Evolutionary conservation across 2,888 invertebrate genomes (phyloP), one percentile per base, ranked within the genome.

Genomic region (Macrophya alboannulata): DNA sequence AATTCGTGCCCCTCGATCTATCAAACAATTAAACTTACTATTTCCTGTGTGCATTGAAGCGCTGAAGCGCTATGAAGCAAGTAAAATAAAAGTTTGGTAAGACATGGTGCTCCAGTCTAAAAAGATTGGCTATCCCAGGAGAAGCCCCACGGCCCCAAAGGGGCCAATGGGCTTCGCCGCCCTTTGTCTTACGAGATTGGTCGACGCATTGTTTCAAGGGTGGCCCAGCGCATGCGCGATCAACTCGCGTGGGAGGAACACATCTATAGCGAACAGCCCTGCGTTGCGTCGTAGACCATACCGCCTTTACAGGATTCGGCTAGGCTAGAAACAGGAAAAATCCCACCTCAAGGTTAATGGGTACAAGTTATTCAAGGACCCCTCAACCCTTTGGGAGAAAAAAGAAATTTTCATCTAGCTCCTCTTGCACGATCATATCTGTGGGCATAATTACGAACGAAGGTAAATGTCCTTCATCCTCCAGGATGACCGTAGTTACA

Each of bases 161-260:
- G 89, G 89, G 90, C 93, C 93, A 93, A 93, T 93, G 90, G 90
- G 90, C 89, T 90, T 89, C 89, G 89, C 90, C 90, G 86, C 89
- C 91, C 91, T 92, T 92, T 93, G 92, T 93, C 92, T 92, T 91
- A 88, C 89, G 89, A 93, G 93, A 93, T 93, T 93, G 93, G 93
- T 92, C 91, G 92, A 88, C 90, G 91, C 90, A 92, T 93, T 93
- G 93, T 93, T 93, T 93, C 89, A 90, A 92, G 92, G 92, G 91
- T 91, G 92, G 92, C 92, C 88, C 89, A 87, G 91, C 93, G 93
- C 93, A 92, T 93, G 93, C 93, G 93, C 90, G 87, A 86, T 83
- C 87, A 77, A 81, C 87, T 85, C 89, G 90, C 91, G 92, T 92
- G 91, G 92, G 92, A 92, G 92, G 92, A 91, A 84, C 83, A 31